Conservation (phyloP, 2,113 vertebrate species). For the Abramis brama region DNA sequence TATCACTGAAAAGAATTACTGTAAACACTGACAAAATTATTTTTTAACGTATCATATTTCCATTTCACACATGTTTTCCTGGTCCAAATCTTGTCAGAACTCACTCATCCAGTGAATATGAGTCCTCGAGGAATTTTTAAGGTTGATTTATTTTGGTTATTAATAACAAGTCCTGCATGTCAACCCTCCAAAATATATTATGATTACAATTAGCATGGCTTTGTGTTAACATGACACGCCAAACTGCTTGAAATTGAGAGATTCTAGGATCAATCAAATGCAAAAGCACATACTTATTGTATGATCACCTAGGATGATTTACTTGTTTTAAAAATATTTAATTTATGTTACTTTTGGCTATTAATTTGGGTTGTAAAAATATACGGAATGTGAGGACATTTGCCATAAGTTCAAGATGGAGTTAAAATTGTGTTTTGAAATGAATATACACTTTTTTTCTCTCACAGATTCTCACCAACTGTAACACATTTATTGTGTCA, state of each 20-base stretch:
- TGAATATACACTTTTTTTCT: no score
- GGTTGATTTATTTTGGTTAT: constrained; percentile 31
- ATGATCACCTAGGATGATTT: constrained; percentile 10
- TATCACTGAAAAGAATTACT: constrained; percentile 50
- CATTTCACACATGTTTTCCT: constrained; percentile 40
- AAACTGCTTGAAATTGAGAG: constrained; percentile 33
- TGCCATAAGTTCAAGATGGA: no score
- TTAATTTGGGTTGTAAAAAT: neutral
- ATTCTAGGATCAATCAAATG: constrained; percentile 3
- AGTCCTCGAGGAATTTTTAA: constrained; percentile 41
- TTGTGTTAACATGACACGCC: constrained; percentile 25
- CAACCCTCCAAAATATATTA: constrained; percentile 36
- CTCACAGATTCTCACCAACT: neutral
- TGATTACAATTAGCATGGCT: constrained; percentile 39
- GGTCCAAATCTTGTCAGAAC: constrained; percentile 36
- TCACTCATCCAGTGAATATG: constrained; percentile 33
- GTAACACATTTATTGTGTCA: neutral
- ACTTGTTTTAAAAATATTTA: neutral
- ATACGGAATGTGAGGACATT: neutral
- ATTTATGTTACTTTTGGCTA: neutral
- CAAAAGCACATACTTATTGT: neutral
- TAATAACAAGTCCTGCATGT: constrained; percentile 45
- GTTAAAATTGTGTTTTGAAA: neutral
- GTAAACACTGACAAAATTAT: constrained; percentile 47
- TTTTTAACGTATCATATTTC: constrained; percentile 53